Conservation (phyloP, 2,113 vertebrate genomes). For the Eidolon helvum region DNA sequence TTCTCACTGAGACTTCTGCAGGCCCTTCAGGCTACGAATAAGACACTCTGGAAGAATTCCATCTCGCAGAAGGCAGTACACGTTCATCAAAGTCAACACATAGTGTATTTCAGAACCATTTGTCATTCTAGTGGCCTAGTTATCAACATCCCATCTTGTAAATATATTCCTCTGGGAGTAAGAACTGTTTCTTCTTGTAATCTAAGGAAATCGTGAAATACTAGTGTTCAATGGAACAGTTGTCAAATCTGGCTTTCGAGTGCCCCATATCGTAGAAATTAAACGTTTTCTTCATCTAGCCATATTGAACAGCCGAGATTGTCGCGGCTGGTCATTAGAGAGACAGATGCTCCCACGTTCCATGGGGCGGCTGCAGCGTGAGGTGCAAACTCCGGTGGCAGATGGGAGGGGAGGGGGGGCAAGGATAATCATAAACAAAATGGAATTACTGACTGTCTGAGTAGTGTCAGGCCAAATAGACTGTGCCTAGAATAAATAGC, state of each 20-base stretch:
- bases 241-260: conserved; percentile 74
- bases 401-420: conserved; percentile 65
- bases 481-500: conserved; percentile 49
- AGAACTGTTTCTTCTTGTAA: conserved; percentile 59
- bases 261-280: conserved; percentile 69
- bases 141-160: conserved; percentile 46
- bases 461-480: conserved; percentile 53
- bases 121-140: conserved; percentile 59
- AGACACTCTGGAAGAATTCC: neutral
- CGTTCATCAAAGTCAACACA: conserved; percentile 43
- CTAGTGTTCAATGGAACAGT: conserved; percentile 65
- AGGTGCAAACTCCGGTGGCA: conserved; percentile 60
- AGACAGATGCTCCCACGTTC: conserved; percentile 79
- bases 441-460: conserved; percentile 66
- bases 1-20: neutral
- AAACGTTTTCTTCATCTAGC: conserved; percentile 78
- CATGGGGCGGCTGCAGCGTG: conserved; percentile 50
- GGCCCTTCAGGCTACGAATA: neutral
- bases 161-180: conserved; percentile 53
- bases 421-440: conserved; percentile 56
- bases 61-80: neutral
- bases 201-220: conserved; percentile 61
- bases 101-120: conserved; percentile 11
- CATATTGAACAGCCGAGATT: conserved; percentile 65
- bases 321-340: conserved; percentile 69